Base-by-base conservation (phyloP, 2,888 invertebrate species). In the Tillus elongatus region DNA sequence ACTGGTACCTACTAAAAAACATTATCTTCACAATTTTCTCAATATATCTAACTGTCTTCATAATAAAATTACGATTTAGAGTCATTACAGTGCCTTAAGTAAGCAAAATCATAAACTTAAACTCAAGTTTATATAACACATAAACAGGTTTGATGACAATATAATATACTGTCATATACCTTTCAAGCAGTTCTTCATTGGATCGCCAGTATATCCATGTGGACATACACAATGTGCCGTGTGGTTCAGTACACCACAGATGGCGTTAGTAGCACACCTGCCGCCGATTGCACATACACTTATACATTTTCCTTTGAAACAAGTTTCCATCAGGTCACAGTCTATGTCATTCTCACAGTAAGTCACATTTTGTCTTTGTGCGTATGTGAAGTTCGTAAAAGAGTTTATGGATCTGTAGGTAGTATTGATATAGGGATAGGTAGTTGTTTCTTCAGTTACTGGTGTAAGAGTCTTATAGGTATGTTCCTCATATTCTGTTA, bases 161-260 rank as follows among this genome's bases (percentile, higher is more conserved):
- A n/a, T n/a, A n/a, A n/a, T n/a, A n/a, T n/a, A n/a, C n/a, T n/a
- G 33, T 35, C 36, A 44, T 52, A 75, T 79, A 78, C 78, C 78
- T 78, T 71, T 71, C 55, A 63, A 64, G 65, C 78, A 79, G 64
- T 70, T 68, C 69, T 66, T 67, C 58, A 68, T 70, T 57, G 73
- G 67, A 61, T 69, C 68, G 50, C 71, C 71, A 47, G 66, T 64
- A 56, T 63, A 65, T 54, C 69, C 70, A 42, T 60, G 63, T 45
- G 69, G 71, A 61, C 81, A 82, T 58, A 70, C 66, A 68, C 80
- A 79, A 56, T 71, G 67, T 54, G 75, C 73, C 47, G 68, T 70
- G 63, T 78, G 79, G 63, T 77, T 70, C 62, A 70, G 62, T 57
- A 76, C 73, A 60, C 66, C 69, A 71, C 79, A 79, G 57, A 70